Conservation (phyloP, 2,888 invertebrate species). For the Dusona sp. region DNA sequence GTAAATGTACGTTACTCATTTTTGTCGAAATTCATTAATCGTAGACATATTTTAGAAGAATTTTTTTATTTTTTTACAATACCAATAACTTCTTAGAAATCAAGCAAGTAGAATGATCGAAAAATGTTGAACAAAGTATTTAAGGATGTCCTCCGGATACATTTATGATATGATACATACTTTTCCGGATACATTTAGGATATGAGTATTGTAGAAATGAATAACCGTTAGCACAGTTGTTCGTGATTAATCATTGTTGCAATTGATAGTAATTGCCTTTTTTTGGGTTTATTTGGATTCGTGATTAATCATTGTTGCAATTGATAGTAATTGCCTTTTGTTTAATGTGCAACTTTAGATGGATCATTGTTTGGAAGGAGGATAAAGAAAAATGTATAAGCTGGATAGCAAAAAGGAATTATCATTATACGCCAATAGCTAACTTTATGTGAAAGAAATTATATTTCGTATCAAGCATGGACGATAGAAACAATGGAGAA, state of each 20-base stretch:
- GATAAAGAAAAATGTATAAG: not conserved
- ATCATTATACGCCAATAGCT: not conserved
- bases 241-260: slow-evolving; percentile 1
- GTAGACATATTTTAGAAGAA: too few relatives aligned
- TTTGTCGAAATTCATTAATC: too few relatives aligned
- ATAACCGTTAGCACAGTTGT: not conserved
- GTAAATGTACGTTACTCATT: not conserved
- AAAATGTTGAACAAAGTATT: too few relatives aligned
- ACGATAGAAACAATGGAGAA: not conserved
- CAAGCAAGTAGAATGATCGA: too few relatives aligned
- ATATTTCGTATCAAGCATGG: not conserved
- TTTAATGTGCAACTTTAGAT: not conserved
- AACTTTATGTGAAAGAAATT: not conserved
- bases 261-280: slow-evolving; percentile 4
- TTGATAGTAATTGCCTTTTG: slow-evolving; percentile 8
- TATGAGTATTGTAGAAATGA: not conserved
- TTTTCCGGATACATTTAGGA: not conserved
- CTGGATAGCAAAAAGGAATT: not conserved
- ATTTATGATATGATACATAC: too few relatives aligned
- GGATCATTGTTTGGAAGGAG: not conserved
- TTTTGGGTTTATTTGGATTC: too few relatives aligned
- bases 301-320: not conserved
- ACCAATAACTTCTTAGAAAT: too few relatives aligned
- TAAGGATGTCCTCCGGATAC: too few relatives aligned
- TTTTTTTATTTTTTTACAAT: too few relatives aligned